Percentiles rank a stretch among this genome's conserved stretches.
phyloP scores from a whole-genome alignment of 2,888 invertebrate genomes.

The Aromia moschata region DNA sequence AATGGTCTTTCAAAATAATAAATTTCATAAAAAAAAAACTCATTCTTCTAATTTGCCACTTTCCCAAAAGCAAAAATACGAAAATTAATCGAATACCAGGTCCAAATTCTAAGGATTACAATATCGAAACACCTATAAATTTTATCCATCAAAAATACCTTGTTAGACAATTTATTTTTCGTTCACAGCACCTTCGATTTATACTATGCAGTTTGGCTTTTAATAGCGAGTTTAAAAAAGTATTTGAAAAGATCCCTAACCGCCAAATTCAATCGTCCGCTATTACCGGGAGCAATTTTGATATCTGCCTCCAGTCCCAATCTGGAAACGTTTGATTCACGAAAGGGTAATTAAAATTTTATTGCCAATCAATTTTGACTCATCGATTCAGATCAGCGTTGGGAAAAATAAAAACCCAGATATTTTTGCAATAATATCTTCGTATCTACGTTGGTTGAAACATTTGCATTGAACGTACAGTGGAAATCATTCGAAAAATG shows the following conservation, averaged over 20 bases:
- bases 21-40: too few relatives aligned
- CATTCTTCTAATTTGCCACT: too few relatives aligned
- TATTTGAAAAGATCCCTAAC: too few relatives aligned
- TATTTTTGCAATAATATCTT: neutral
- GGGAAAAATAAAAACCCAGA: constrained; percentile 2
- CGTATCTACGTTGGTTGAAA: neutral
- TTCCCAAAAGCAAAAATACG: too few relatives aligned
- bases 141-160: constrained; percentile 10
- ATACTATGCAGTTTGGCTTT: constrained; percentile 11
- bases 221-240: neutral
- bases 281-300: neutral
- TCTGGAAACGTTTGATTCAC: constrained; percentile 10
- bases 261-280: too few relatives aligned
- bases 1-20: too few relatives aligned
- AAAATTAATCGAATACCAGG: too few relatives aligned
- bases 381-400: neutral
- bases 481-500: neutral
- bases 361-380: constrained; percentile 21
- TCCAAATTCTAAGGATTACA: too few relatives aligned
- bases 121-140: too few relatives aligned
- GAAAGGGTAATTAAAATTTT: constrained; percentile 16
- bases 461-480: neutral
- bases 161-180: neutral
- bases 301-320: neutral
- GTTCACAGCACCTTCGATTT: constrained; percentile 24